Evolutionary conservation across 1,140 invertebrate genomes (phyloP), one percentile per base, ranked within the genome.

Genomic region (Dolichoris vasculosae): DNA sequence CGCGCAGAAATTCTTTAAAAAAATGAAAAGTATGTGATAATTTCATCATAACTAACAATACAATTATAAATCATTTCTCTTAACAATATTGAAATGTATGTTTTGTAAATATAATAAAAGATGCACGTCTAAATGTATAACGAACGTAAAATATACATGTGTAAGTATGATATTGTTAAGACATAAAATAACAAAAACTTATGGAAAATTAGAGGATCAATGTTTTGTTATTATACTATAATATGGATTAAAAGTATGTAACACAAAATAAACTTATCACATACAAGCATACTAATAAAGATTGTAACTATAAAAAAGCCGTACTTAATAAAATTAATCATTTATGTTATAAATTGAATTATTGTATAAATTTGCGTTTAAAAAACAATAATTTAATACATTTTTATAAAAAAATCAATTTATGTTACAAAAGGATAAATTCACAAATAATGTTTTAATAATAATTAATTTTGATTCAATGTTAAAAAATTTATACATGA

Each of bases 41-140:
- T 40, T 73, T 51, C 30, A 69, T 55, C 0, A 55, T 35, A 13
- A 46, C 38, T 71, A 71, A 48, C 43, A 35, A 46, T 80, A 38
- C 75, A 51, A 80, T 85, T 85, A 80, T 79, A 73, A n/a, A 17
- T 63, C 30, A 13, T 77, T 75, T 55, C 20, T 48, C 82, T 91
- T 88, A 86, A 89, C 89, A 88, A 89, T 76, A 90, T 86, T 78
- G 83, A 89, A 80, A 67, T 84, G 75, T 88, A 88, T 88, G 73
- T 90, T 91, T 90, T 92, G 91, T 92, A 92, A 90, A 92, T 92
- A 92, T 88, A 88, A 77, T 89, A 89, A 55, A 81, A 85, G 40
- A 15, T 85, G n/a, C 59, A 81, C 69, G 32, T 78, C 30, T 77
- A 85, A 35, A 76, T 85, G 40, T 81, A 30, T 64, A 85, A 82